Conservation (phyloP, 2,113 vertebrate genomes). For the Sebastes schlegelii region DNA sequence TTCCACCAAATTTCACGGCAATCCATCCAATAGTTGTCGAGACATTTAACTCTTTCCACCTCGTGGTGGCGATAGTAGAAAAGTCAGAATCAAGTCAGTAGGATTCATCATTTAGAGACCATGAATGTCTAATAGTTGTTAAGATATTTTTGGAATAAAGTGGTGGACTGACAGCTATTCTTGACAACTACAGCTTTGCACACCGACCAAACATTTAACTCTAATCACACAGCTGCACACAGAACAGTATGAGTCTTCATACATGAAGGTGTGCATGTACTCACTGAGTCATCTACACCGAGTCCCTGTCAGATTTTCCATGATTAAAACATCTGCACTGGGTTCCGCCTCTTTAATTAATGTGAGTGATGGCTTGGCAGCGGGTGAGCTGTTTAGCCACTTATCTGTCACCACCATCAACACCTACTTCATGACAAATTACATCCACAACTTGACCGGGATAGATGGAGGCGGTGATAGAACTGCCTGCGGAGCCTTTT, state of each 20-base stretch:
- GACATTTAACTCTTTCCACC: not conserved
- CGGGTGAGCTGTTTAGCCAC: slow-evolving; percentile 54
- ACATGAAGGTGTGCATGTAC: not conserved
- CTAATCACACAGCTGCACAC: not conserved
- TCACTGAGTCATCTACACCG: slow-evolving; percentile 8
- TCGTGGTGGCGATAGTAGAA: not conserved
- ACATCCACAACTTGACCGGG: slow-evolving; percentile 62
- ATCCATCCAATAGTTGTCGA: not conserved
- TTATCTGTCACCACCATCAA: slow-evolving; percentile 72
- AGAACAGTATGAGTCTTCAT: not conserved
- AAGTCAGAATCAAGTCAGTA: not conserved
- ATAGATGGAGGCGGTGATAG: slow-evolving; percentile 63
- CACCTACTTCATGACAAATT: slow-evolving; percentile 73
- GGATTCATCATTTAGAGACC: not conserved
- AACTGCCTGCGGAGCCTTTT: slow-evolving; percentile 25
- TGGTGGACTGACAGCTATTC: not conserved
- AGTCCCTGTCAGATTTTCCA: slow-evolving; percentile 26
- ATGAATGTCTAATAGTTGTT: not conserved
- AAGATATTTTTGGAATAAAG: not conserved
- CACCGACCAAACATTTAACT: not conserved
- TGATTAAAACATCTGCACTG: slow-evolving; percentile 30
- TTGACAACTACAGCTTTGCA: not conserved
- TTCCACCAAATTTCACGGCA: not conserved
- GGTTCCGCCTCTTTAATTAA: slow-evolving; percentile 40
- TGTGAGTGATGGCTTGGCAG: slow-evolving; percentile 55